These are phyloP conservation scores for Chloroceryle aenea DNA, from an alignment of 2,113 vertebrate genomes.

Conservation along the genomic window DNA sequence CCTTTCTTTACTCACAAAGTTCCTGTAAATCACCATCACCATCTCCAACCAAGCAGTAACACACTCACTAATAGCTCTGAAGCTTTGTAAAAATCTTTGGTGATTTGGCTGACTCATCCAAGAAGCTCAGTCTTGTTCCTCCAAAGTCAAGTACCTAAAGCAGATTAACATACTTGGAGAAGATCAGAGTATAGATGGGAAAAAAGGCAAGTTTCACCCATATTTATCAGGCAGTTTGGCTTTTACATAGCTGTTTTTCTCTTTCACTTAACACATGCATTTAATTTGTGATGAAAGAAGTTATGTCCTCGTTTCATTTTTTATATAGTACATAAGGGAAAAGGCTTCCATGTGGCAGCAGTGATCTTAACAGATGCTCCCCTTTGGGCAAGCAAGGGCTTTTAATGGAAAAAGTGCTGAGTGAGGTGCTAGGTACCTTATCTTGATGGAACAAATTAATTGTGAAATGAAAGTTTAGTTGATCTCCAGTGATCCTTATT, in stretches of 20 bases:
- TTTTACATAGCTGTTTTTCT: background rate
- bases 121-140: background rate
- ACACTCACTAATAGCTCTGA: background rate
- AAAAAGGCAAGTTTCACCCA: background rate
- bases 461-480: constrained; percentile 10
- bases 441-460: background rate
- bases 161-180: background rate
- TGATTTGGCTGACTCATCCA: background rate
- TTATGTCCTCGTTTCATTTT: constrained; percentile 19
- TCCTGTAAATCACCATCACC: background rate
- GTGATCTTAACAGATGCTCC: constrained; percentile 20
- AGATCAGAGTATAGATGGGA: background rate
- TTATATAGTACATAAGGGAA: background rate
- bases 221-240: background rate
- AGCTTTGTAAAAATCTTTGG: background rate
- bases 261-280: background rate
- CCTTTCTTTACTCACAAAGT: background rate
- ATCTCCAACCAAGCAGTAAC: background rate
- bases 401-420: constrained; percentile 44
- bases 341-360: constrained; percentile 45
- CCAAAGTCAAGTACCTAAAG: background rate
- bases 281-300: background rate
- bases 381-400: constrained; percentile 29
- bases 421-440: background rate
- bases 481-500: background rate